Evolutionary conservation across 2,113 vertebrate species (phyloP), one percentile per base, ranked within the genome.

Genomic region (Beaufortia kweichowensis): DNA sequence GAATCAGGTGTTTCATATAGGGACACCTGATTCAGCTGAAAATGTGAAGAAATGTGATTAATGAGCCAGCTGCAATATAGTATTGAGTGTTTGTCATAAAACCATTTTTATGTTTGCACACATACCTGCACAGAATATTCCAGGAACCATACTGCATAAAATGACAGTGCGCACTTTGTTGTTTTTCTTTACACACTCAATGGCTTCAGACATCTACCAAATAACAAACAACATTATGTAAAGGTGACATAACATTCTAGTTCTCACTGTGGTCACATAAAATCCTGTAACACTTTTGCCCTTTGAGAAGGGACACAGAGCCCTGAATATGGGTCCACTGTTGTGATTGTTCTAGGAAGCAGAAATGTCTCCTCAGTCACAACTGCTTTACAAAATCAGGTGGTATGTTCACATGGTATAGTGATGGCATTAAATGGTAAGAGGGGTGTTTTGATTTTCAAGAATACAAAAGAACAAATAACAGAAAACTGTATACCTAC

Each of bases 91-190:
- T 46, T 17, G 15, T 15, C 15, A 46, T 46, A 46, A 46, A 46
- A 46, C n/a, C 6, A 2, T 21, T 0, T 3, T n/a, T 21, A 53
- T 53, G 19, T 21, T 53, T 53, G 21, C 48, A 53, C 48, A 53
- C 19, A 53, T 93, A 98, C 96, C 96, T 93, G 96, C 96, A 93
- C 96, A 99, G 90, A 99, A 99, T 85, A 99, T 89, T 74, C 95
- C 97, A 26, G 97, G 96, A 73, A 96, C 97, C 90, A 97, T 87
- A 85, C 97, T 99, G 87, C 95, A 95, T 48, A 98, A 81, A 85
- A 98, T 95, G 71, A 99, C 87, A 43, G 94, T 96, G 83, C 95
- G 94, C 31, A 98, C 95, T 91, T 93, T 95, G 88, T 95, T 96
- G 86, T 97, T 94, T 81, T 89, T 93, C 90, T 96, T 98, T 81